Percentiles rank a stretch among this genome's conserved stretches.
Evolutionary conservation across 2,888 invertebrate genomes (phyloP).

Genomic region (Micoletzkya japonica): DNA sequence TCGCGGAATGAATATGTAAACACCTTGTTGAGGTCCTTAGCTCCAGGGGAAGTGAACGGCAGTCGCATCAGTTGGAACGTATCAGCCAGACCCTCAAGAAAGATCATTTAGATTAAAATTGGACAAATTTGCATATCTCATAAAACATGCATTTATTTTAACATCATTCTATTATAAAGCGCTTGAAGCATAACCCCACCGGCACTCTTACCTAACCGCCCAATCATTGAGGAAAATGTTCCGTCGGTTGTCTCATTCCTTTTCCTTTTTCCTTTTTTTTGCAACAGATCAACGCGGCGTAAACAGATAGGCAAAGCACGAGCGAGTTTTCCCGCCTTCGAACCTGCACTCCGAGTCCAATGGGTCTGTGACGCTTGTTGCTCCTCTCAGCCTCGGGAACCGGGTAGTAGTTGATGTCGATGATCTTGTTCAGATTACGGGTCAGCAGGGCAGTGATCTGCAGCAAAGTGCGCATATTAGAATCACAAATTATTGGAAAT

Average conservation of each 20-base stretch:
- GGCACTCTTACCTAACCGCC: no score
- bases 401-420: conserved; percentile 94
- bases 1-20: neutral
- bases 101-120: no score
- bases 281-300: neutral
- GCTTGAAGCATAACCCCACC: no score
- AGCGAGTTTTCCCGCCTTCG: no score
- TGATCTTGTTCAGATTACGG: conserved; percentile 90
- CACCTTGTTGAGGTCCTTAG: conserved; percentile 79
- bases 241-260: neutral
- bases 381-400: conserved; percentile 79
- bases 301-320: neutral
- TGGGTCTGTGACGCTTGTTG: conserved; percentile 77
- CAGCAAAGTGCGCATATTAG: no score
- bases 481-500: neutral
- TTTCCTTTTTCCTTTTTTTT: neutral
- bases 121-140: no score
- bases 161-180: no score
- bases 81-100: conserved; percentile 89
- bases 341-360: conserved; percentile 86
- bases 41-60: conserved; percentile 87
- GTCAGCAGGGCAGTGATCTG: conserved; percentile 73
- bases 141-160: no score
- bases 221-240: no score
- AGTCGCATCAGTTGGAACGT: conserved; percentile 88